Evolutionary conservation across 2,797 vertebrate species (phyloP).

Genomic region (Orientallactaga sibirica): DNA sequence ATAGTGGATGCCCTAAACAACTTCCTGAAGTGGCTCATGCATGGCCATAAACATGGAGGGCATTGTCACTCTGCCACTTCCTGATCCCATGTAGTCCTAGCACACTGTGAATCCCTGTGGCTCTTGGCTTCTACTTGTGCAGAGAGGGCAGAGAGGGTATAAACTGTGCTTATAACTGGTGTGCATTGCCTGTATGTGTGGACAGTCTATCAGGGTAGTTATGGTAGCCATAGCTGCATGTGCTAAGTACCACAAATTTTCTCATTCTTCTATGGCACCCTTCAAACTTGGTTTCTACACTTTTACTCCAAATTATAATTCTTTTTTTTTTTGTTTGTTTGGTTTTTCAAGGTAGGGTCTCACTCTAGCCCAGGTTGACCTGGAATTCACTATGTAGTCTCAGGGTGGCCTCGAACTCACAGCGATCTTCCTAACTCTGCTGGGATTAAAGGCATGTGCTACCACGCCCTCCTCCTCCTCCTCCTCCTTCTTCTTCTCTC

Average conservation of each 20-base stretch:
- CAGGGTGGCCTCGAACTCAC: no score
- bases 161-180: background rate
- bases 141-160: background rate
- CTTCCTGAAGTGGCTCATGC: background rate
- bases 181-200: no score
- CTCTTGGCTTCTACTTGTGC: background rate
- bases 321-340: background rate
- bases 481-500: no score
- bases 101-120: background rate
- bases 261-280: background rate
- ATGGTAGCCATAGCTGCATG: no score
- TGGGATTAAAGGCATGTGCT: no score
- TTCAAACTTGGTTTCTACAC: background rate
- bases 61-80: background rate
- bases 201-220: background rate
- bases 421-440: no score
- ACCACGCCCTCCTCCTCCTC: no score
- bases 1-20: background rate
- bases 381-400: no score
- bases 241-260: background rate
- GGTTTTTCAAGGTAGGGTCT: no score
- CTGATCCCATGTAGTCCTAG: background rate
- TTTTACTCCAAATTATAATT: background rate
- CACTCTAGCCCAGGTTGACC: no score
- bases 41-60: background rate